A percentile compares a stretch with the other conserved stretches of the same genome.
Evolutionary conservation across 2,113 vertebrate genomes (phyloP).

Genomic region (Cephalopholis sonnerati): DNA sequence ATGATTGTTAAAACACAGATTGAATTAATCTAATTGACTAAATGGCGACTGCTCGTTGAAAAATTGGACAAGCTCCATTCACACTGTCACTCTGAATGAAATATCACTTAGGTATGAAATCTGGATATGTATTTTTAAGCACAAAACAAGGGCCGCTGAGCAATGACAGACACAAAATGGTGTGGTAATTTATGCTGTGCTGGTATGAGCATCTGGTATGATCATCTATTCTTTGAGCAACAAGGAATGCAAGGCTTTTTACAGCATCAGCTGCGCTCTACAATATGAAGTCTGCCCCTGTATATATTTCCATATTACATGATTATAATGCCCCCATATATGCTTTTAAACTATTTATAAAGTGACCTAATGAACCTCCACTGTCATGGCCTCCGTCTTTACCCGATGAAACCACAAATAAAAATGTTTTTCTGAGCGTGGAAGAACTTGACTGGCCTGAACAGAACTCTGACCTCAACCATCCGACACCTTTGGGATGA

Average conservation of each 20-base stretch:
- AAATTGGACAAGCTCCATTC: slow-evolving; percentile 2
- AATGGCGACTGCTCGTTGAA: not conserved
- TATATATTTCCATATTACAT: slow-evolving; percentile 20
- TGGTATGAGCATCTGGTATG: not conserved
- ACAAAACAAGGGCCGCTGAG: not conserved
- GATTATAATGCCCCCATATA: slow-evolving; percentile 16
- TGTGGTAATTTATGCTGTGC: not conserved
- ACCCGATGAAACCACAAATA: slow-evolving; percentile 6
- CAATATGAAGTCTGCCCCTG: not conserved
- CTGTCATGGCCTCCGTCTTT: slow-evolving; percentile 2
- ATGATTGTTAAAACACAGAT: not conserved
- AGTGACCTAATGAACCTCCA: slow-evolving; percentile 6
- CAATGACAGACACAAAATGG: not conserved
- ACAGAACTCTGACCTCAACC: not conserved
- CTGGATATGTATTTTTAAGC: not conserved
- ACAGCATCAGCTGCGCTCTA: slow-evolving; percentile 25
- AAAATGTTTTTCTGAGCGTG: not conserved
- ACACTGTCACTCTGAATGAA: not conserved
- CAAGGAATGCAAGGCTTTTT: not conserved
- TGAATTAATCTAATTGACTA: slow-evolving; percentile 17
- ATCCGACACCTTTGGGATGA: not conserved
- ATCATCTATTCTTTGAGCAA: not conserved
- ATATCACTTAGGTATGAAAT: not conserved
- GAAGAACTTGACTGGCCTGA: not conserved
- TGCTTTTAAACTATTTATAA: slow-evolving; percentile 21